Evolutionary conservation across 2,888 invertebrate species (phyloP), one percentile per base, ranked within the genome.

Genomic region (Vandiemenella viatica): DNA sequence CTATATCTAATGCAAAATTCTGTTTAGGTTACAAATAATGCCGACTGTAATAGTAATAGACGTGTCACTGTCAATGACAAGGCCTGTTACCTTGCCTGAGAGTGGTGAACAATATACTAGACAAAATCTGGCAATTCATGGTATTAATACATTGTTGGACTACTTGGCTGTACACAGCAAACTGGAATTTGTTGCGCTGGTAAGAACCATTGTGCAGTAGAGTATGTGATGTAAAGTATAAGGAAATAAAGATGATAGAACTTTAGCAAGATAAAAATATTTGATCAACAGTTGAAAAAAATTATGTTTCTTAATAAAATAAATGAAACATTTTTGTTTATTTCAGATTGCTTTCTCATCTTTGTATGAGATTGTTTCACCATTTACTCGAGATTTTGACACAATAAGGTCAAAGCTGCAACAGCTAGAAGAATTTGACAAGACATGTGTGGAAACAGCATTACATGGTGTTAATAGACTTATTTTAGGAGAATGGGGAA

Each of bases 351-450:
- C 69, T 53, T 74, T 72, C 57, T 73, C 74, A 2, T 71, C 71
- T 0, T 55, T 67, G 1, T 71, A 68, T 54, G 71, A 72, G 70
- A 76, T 88, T 46, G 75, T 84, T 23, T 83, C 84, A 37, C 79
- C 84, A 16, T 96, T 95, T 61, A 93, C 93, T 0, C 72, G 93
- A 50, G 93, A 95, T 59, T 87, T 85, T 65, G 88, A 85, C 53
- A 69, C 71, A 23, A 80, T 95, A 53, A 80, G 84, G 57, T 71
- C 75, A 16, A 84, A 85, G 56, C 66, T 93, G 1, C 76, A 78
- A 53, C 79, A 77, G 51, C 69, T 91, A 6, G 87, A 89, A 53
- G 83, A 87, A 59, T 83, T 80, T 59, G 93, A 93, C 62, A 88
- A 88, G 65, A 87, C 92, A 0, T 84, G 83, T 60, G 74, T 92